A percentile compares a stretch with the other conserved stretches of the same genome.
Conservation (phyloP, 2,888 invertebrate genomes). For the Agrotis clavis region DNA sequence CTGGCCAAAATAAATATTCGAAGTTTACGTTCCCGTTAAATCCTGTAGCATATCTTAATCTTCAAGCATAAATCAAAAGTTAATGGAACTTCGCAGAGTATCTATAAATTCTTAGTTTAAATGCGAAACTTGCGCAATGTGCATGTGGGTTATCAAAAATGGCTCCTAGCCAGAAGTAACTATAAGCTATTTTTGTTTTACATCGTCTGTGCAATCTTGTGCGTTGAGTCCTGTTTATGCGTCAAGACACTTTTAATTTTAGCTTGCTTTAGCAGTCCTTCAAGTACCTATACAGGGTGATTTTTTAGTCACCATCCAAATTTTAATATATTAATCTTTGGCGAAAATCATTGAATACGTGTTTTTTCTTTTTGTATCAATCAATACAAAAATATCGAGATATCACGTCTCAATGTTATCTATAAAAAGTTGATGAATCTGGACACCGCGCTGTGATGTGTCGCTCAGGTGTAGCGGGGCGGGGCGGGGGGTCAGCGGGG, state of each 20-base stretch:
- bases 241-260: neutral
- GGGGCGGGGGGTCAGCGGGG: too few species aligned
- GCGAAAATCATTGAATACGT: too few species aligned
- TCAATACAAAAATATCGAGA: too few species aligned
- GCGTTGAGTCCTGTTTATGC: conserved; percentile 1
- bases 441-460: too few species aligned
- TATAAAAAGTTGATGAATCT: too few species aligned
- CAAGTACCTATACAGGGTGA: too few species aligned
- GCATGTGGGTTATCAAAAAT: conserved; percentile 59
- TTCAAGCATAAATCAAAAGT: neutral
- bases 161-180: conserved; percentile 48
- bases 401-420: too few species aligned
- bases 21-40: neutral
- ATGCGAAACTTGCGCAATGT: conserved; percentile 42
- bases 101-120: conserved; percentile 22
- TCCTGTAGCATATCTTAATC: neutral
- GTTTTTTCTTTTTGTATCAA: too few species aligned
- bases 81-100: neutral
- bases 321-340: too few species aligned
- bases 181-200: conserved; percentile 50
- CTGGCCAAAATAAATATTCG: neutral
- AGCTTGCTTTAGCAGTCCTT: neutral
- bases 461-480: too few species aligned
- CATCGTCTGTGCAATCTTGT: conserved; percentile 23
- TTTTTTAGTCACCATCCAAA: too few species aligned